Evolutionary conservation across 2,888 invertebrate genomes (phyloP), one percentile per base, ranked within the genome.

Genomic region (Norana najaformis): DNA sequence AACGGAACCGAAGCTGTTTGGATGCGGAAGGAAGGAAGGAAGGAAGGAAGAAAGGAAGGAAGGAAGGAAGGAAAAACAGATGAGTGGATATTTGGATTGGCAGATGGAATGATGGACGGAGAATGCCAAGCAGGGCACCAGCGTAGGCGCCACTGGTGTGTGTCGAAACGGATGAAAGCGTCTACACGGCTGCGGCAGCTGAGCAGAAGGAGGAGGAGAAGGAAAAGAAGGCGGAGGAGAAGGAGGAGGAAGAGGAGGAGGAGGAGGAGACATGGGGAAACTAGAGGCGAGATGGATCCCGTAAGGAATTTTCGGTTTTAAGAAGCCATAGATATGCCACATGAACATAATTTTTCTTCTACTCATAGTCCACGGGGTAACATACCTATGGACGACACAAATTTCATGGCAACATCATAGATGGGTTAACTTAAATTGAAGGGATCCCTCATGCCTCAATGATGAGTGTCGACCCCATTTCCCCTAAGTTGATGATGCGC

Each of bases 71-170:
- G 88, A 88, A 34, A 36, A 35, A 35, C 23, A 35, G 91, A 90
- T 38, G 85, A 53, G 53, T 83, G 89, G 88, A 47, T 39, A 34
- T 47, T 38, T 89, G 83, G 88, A 90, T 23, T 13, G 85, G 35
- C 39, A 30, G 35, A 30, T 18, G 88, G 69, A 88, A 69, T 89
- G 36, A 90, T 85, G 89, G 90, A 90, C 34, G 89, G 83, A 89
- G 23, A 30, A 90, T 82, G 88, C 41, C 89, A 47, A 69, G 83
- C 37, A 82, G 39, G 85, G 88, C 82, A 83, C 35, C 82, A 36
- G 90, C 30, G 38, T 47, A 83, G 34, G n/a, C 16, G 88, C 88
- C 35, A 47, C 36, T 53, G 36, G 38, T 37, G 88, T 53, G 36
- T 35, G 89, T 18, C 34, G 88, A 88, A 34, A 90, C 90, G 41